A percentile compares a stretch with the other conserved stretches of the same genome.
These are phyloP conservation scores for Furnarius figulus DNA, from an alignment of 2,113 vertebrate genomes.

Conservation along the genomic window DNA sequence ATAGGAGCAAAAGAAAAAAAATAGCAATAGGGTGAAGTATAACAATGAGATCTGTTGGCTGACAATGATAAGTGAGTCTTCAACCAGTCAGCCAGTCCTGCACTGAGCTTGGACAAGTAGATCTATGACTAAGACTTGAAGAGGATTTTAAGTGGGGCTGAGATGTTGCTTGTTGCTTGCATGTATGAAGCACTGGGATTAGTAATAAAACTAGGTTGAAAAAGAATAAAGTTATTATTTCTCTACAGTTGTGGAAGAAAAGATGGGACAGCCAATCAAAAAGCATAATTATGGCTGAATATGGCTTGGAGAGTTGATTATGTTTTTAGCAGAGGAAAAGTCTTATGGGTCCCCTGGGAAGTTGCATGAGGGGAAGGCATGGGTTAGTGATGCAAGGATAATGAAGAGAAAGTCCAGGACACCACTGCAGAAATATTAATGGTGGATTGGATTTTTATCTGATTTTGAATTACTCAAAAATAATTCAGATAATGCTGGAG, in stretches of 20 bases:
- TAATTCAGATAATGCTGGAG: not conserved
- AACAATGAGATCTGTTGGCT: not conserved
- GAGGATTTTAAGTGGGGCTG: not conserved
- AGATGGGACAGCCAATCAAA: not conserved
- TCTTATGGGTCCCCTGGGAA: not conserved
- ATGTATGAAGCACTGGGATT: not conserved
- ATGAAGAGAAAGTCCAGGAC: not conserved
- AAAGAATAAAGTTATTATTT: not conserved
- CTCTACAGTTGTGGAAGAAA: not conserved
- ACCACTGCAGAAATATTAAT: not conserved
- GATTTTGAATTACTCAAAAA: not conserved
- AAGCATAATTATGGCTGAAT: not conserved
- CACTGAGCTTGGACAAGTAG: not conserved
- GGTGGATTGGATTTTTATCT: constrained; percentile 2
- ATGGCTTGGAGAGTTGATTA: not conserved
- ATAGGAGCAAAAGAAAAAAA: not conserved
- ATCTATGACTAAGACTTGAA: not conserved
- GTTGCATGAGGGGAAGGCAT: not conserved
- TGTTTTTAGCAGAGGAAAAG: not conserved
- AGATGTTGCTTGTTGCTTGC: not conserved
- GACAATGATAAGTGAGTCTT: not conserved
- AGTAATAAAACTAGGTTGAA: not conserved
- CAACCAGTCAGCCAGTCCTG: not conserved
- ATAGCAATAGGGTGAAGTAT: not conserved
- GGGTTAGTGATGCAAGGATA: not conserved